Evolutionary conservation across 2,888 invertebrate species (phyloP).

Genomic region (Hirtodrosophila cameraria): DNA sequence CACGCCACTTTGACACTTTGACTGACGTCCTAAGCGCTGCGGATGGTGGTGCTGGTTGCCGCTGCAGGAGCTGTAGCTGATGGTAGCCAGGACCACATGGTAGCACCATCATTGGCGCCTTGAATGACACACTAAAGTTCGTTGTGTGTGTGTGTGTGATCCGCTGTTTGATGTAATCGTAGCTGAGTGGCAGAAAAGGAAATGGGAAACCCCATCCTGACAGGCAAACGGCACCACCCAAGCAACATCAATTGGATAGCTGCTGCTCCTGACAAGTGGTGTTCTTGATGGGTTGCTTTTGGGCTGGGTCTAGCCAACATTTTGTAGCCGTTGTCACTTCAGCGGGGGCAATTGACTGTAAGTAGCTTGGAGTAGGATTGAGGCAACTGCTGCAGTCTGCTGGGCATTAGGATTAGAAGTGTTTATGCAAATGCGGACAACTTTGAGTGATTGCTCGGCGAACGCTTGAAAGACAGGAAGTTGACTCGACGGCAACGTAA

Average conservation of each 20-base stretch:
- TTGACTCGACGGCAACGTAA: slow-evolving; percentile 23
- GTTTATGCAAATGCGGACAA: slow-evolving; percentile 75
- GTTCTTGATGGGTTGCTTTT: slow-evolving; percentile 24
- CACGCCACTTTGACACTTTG: slow-evolving; percentile 53
- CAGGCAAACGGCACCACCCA: slow-evolving; percentile 35
- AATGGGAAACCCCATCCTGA: slow-evolving; percentile 23
- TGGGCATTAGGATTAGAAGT: slow-evolving; percentile 73
- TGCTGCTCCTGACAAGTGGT: slow-evolving; percentile 36
- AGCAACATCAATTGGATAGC: slow-evolving; percentile 48
- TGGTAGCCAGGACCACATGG: slow-evolving; percentile 1
- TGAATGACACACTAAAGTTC: slow-evolving; percentile 53
- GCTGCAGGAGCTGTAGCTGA: slow-evolving; percentile 12
- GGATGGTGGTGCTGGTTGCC: slow-evolving; percentile 8
- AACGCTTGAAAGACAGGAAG: slow-evolving; percentile 28
- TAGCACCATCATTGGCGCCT: slow-evolving; percentile 1
- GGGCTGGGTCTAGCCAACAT: slow-evolving; percentile 13
- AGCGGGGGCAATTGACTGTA: slow-evolving; percentile 64
- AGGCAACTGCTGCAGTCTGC: slow-evolving; percentile 55
- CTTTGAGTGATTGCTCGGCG: slow-evolving; percentile 67
- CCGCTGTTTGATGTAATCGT: slow-evolving; percentile 64
- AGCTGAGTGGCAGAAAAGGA: slow-evolving; percentile 44
- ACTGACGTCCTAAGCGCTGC: slow-evolving; percentile 56
- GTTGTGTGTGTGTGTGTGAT: slow-evolving; percentile 46
- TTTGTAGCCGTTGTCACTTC: slow-evolving; percentile 52
- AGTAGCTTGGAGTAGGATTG: slow-evolving; percentile 53